These are phyloP conservation scores for Bombus soroeensis DNA, from an alignment of 1,140 invertebrate species.

Conservation along the genomic window DNA sequence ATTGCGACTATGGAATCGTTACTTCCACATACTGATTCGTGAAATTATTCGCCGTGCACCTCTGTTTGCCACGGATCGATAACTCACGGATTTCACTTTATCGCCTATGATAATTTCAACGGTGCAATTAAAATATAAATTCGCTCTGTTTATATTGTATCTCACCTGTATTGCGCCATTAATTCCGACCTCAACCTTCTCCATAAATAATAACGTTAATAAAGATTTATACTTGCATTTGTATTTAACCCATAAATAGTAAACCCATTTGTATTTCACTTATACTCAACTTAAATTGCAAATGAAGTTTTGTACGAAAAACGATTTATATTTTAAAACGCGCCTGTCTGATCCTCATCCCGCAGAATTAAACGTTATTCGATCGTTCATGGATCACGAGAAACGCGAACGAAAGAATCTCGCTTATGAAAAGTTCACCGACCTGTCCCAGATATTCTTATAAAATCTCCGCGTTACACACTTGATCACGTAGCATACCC, in stretches of 20 bases:
- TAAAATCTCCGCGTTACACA: slow-evolving; percentile 68
- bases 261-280: background rate
- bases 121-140: background rate
- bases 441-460: slow-evolving; percentile 71
- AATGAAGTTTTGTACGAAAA: too few relatives aligned
- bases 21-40: background rate
- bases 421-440: slow-evolving; percentile 67
- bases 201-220: background rate
- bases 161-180: background rate
- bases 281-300: too few relatives aligned
- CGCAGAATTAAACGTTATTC: slow-evolving; percentile 24
- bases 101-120: slow-evolving; percentile 12
- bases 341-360: background rate
- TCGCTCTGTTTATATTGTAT: background rate
- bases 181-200: background rate
- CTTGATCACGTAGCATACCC: slow-evolving; percentile 57
- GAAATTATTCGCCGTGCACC: too few relatives aligned
- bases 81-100: background rate
- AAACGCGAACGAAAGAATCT: slow-evolving; percentile 42
- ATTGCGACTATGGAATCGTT: background rate
- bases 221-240: background rate
- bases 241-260: too few relatives aligned
- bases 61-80: background rate
- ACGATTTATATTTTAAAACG: background rate
- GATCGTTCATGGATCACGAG: slow-evolving; percentile 18